Conservation (phyloP, 2,888 invertebrate genomes). For the Axea sp. region DNA sequence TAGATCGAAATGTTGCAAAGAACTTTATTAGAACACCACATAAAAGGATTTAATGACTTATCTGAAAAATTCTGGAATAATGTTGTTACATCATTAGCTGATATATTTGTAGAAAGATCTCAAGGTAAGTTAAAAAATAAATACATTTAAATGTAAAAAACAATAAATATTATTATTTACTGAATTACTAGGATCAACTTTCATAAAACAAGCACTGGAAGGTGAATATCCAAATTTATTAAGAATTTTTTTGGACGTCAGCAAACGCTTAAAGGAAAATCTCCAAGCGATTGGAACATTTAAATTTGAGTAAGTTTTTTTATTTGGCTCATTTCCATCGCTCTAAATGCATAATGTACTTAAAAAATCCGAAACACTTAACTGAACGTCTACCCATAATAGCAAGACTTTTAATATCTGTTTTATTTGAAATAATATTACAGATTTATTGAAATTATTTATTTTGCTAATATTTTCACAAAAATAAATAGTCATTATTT, state of each 20-base stretch:
- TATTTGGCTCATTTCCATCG: too few relatives aligned
- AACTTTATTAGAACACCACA: constrained; percentile 72
- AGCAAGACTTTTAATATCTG: too few relatives aligned
- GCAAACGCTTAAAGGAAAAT: constrained; percentile 83
- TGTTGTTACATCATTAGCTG: constrained; percentile 79
- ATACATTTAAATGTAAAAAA: too few relatives aligned
- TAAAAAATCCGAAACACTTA: too few relatives aligned
- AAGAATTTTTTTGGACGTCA: constrained; percentile 89
- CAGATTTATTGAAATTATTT: too few relatives aligned
- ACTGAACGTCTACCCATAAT: too few relatives aligned
- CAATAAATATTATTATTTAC: too few relatives aligned
- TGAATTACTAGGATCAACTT: constrained; percentile 77
- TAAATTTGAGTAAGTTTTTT: constrained; percentile 81
- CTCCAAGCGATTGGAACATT: constrained; percentile 78
- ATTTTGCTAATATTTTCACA: too few relatives aligned
- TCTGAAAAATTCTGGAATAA: constrained; percentile 83
- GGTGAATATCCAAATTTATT: constrained; percentile 92
- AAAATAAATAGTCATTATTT: too few relatives aligned
- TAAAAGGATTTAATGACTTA: constrained; percentile 70
- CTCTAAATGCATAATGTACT: too few relatives aligned
- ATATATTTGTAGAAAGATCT: constrained; percentile 79
- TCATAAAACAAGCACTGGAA: constrained; percentile 90
- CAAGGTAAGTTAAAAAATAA: constrained; percentile 77
- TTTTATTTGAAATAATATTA: too few relatives aligned
- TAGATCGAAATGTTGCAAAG: constrained; percentile 73